Evolutionary conservation across 2,113 vertebrate genomes (phyloP).

Genomic region (Cephalopterus ornatus): DNA sequence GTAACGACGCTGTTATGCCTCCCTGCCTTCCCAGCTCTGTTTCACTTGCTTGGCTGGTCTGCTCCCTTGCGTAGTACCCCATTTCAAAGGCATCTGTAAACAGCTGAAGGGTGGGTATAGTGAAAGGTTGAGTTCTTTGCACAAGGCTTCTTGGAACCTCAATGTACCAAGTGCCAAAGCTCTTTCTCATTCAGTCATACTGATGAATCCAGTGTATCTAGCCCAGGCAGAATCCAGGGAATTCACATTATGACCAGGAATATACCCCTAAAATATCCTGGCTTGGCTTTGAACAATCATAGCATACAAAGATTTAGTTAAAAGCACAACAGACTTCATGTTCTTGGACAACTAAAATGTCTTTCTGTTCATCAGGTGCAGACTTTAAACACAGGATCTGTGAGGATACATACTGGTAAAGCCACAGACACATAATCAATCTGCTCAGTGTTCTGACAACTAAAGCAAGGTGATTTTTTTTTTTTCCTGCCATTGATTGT

Average conservation of each 20-base stretch:
- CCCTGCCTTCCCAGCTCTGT: neutral
- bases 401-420: neutral
- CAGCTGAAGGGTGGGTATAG: neutral
- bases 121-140: neutral
- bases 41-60: neutral
- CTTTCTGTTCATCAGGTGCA: neutral
- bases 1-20: neutral
- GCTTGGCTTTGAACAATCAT: neutral
- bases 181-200: neutral
- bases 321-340: neutral
- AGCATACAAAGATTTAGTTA: neutral
- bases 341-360: neutral
- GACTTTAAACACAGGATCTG: neutral
- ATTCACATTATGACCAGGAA: neutral
- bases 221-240: neutral
- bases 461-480: neutral
- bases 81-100: neutral
- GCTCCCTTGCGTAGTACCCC: neutral
- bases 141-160: neutral
- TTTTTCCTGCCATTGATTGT: neutral
- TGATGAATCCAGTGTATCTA: neutral
- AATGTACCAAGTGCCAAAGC: neutral
- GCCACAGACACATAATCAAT: neutral
- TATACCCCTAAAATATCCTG: neutral
- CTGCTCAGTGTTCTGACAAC: neutral